Conservation (phyloP, 2,113 vertebrate species). For the Pseudorhombus dupliciocellatus region DNA sequence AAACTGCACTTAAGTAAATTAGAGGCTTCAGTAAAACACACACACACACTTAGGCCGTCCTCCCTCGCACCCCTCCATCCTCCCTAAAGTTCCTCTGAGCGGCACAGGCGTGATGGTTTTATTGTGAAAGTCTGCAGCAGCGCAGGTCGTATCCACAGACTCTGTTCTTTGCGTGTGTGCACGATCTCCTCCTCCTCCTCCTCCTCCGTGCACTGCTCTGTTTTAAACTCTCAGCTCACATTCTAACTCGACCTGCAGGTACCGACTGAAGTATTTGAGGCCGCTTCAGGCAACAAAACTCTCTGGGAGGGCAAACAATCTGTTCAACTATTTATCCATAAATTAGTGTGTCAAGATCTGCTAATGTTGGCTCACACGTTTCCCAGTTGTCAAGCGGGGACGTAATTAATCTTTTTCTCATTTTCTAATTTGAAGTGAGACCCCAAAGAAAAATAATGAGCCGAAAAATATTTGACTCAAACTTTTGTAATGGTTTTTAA, state of each 20-base stretch:
- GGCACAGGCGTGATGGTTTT: no score
- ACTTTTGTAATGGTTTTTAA: constrained; percentile 34
- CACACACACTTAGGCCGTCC: constrained; percentile 14
- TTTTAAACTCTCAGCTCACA: neutral
- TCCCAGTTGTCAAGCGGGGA: neutral
- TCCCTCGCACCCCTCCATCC: constrained; percentile 16
- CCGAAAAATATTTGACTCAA: constrained; percentile 8
- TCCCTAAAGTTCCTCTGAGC: constrained; percentile 6
- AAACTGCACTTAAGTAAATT: constrained; percentile 68
- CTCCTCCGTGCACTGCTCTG: neutral
- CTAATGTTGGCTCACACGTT: constrained; percentile 24
- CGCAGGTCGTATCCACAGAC: no score
- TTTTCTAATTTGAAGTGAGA: constrained; percentile 10
- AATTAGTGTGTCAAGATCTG: constrained; percentile 38
- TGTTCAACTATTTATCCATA: constrained; percentile 48
- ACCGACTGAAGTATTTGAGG: constrained; percentile 25
- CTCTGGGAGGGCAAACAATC: constrained; percentile 47
- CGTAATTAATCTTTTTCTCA: constrained; percentile 20
- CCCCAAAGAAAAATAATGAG: neutral
- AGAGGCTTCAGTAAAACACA: constrained; percentile 44
- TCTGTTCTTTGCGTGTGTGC: neutral
- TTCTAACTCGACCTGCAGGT: constrained; percentile 35
- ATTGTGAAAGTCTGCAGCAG: no score
- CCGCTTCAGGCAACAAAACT: constrained; percentile 46
- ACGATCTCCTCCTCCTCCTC: neutral